Conservation (phyloP, 2,888 invertebrate species). For the Archips crataeganus region DNA sequence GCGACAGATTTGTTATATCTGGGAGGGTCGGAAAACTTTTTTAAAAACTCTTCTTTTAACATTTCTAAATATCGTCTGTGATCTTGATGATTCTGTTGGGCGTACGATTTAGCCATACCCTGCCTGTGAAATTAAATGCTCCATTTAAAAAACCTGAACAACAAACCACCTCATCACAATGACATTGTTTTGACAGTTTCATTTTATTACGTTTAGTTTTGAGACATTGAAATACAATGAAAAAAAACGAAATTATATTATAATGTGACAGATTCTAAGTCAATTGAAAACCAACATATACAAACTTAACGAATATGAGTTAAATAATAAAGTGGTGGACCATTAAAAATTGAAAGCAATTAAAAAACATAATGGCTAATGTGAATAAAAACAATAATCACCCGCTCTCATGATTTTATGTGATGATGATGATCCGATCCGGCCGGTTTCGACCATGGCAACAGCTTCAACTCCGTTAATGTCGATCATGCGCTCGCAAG, state of each 20-base stretch:
- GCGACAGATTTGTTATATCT: constrained; percentile 57
- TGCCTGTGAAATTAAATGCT: constrained; percentile 49
- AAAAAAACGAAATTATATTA: neutral
- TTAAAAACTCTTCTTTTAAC: constrained; percentile 69
- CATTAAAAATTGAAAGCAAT: no score
- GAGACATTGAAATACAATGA: neutral
- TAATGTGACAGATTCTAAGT: neutral
- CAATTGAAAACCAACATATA: neutral
- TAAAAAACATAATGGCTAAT: neutral
- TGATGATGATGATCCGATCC: no score
- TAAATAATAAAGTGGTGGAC: neutral
- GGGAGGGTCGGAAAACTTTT: constrained; percentile 54
- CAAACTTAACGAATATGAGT: neutral
- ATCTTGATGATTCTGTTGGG: constrained; percentile 66
- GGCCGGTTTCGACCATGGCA: no score
- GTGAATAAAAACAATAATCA: neutral
- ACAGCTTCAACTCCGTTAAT: no score
- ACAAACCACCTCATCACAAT: constrained; percentile 52
- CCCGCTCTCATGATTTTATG: neutral
- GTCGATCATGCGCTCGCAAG: no score
- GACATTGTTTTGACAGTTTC: constrained; percentile 34
- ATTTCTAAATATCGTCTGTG: constrained; percentile 69
- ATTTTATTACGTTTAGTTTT: constrained; percentile 25
- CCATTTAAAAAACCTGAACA: constrained; percentile 58
- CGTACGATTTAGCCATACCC: constrained; percentile 67